Conservation (phyloP, 2,113 vertebrate genomes). For the Antigone vipio region DNA sequence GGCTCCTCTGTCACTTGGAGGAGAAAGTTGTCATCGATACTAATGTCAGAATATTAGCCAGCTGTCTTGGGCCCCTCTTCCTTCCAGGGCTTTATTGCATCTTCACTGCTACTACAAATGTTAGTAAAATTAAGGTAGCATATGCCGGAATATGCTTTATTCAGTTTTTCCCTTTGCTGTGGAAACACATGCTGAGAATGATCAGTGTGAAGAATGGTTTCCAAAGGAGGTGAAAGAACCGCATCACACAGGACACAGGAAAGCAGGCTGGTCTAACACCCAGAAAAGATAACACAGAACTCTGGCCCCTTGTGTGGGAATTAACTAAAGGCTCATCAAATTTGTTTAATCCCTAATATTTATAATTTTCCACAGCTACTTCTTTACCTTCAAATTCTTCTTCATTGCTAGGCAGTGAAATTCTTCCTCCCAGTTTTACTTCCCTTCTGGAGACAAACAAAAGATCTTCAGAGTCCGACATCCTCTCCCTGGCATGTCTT, state of each 20-base stretch:
- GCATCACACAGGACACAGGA: not conserved
- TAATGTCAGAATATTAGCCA: too few species aligned
- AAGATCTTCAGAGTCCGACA: not conserved
- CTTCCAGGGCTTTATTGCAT: not conserved
- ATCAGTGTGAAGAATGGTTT: not conserved
- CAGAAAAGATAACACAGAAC: not conserved
- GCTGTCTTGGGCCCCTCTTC: too few species aligned
- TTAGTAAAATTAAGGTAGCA: not conserved
- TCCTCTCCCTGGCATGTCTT: not conserved
- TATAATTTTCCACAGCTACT: not conserved
- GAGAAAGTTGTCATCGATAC: too few species aligned
- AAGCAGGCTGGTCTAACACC: not conserved
- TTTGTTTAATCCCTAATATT: not conserved
- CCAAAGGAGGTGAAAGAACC: not conserved
- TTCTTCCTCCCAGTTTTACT: not conserved
- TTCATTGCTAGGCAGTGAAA: not conserved
- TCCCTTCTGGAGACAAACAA: not conserved
- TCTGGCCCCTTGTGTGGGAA: not conserved
- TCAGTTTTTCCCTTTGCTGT: not conserved
- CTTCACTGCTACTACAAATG: not conserved
- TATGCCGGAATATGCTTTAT: not conserved
- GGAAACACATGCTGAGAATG: not conserved
- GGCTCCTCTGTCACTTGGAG: too few species aligned
- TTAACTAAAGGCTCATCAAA: not conserved
- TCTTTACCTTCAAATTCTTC: conserved; percentile 11